Percentiles rank a stretch among this genome's conserved stretches.
These are phyloP conservation scores for Dysmachus trigonus DNA, from an alignment of 2,888 invertebrate genomes.

Conservation along the genomic window DNA sequence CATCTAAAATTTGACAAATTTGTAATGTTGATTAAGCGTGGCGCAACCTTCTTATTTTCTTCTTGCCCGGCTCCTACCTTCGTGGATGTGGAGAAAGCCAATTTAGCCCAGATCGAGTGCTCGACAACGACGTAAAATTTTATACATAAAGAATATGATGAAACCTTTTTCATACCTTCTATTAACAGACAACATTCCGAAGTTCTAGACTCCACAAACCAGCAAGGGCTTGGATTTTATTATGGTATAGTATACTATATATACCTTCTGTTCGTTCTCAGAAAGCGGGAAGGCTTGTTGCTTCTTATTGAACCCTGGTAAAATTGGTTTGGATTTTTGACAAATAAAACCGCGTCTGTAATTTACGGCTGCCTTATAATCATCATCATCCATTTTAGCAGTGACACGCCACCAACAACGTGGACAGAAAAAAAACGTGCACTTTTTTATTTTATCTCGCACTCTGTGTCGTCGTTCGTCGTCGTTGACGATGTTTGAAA, in stretches of 20 bases:
- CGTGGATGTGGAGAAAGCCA: background rate
- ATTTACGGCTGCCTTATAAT: constrained; percentile 58
- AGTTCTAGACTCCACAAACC: background rate
- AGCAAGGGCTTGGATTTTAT: background rate
- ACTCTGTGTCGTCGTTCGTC: background rate
- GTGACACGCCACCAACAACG: background rate
- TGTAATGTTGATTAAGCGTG: constrained; percentile 32
- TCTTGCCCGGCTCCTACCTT: background rate
- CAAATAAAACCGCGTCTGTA: constrained; percentile 64
- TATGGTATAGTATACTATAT: background rate
- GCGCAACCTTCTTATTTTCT: background rate
- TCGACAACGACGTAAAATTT: background rate
- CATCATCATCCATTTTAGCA: background rate
- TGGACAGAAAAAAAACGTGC: background rate
- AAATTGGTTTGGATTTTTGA: constrained; percentile 65
- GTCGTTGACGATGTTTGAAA: background rate
- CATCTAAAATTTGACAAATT: constrained; percentile 48
- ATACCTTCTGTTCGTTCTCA: background rate
- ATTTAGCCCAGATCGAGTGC: background rate
- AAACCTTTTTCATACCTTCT: background rate
- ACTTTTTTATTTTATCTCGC: background rate
- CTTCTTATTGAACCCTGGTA: constrained; percentile 59
- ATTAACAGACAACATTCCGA: background rate
- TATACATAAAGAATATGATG: background rate
- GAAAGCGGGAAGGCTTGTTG: constrained; percentile 46